Evolutionary conservation across 2,797 vertebrate species (phyloP), one percentile per base, ranked within the genome.

Genomic region (Manis crassicaudata): DNA sequence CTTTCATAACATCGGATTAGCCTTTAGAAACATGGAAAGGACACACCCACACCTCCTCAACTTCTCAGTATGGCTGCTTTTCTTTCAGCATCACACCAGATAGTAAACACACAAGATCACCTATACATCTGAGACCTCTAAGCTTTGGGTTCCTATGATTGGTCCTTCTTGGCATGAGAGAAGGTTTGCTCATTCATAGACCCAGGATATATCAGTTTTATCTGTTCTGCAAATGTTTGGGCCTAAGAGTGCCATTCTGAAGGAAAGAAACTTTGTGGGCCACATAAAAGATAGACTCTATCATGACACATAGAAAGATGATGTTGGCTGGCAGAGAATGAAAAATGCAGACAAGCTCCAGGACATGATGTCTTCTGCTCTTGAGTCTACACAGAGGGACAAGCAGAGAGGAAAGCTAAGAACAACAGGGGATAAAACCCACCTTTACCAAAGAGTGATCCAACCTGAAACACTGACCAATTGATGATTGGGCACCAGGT

Each of bases 1-100:
- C 32, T 23, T 90, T 77, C 40, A 54, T 54, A 83, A 56, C 20
- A 68, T 27, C 67, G 35, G 5, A 62, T 62, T 52, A 70, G 27
- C 43, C 35, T 92, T 90, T 63, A 70, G 92, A 96, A 50, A 62
- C 9, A 37, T 20, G 7, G 9, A 35, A 80, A 94, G 32, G 68
- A 43, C 21, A 62, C 27, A 17, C 7, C 6, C 5, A 46, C 2
- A 43, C 4, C 20, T 73, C 52, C 29, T 16, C 21, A 21, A 1
- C 12, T 25, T 62, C 63, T 32, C 32, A 43, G 13, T 43, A 9
- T 20, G 16, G 27, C 40, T 60, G 12, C 43, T 25, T 62, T 90
- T 75, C 13, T 50, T 63, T 50, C 25, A 89, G 2, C 7, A 65
- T 50, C 52, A 23, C 25, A 77, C 7, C 32, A 54, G 17, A 25